Conservation (phyloP, 1,140 invertebrate genomes). For the Carcinoscorpius rotundicauda region DNA sequence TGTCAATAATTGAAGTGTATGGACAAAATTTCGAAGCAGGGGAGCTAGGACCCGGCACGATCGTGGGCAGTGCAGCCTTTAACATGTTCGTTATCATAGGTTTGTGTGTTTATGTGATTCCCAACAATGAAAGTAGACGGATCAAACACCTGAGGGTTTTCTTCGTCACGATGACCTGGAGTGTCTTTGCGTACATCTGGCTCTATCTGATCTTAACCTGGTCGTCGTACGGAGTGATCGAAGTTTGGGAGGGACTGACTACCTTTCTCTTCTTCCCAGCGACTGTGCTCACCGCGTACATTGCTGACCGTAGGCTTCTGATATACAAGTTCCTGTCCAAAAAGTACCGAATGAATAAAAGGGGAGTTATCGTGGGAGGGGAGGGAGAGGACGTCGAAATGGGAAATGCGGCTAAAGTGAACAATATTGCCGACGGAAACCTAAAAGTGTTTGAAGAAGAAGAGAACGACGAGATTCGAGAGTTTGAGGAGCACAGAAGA, state of each 20-base stretch:
- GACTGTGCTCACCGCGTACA: constrained; percentile 93
- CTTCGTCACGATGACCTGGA: constrained; percentile 96
- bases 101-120: constrained; percentile 61
- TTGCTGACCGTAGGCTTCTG: constrained; percentile 79
- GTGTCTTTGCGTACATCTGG: constrained; percentile 97
- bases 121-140: constrained; percentile 13
- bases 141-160: constrained; percentile 97
- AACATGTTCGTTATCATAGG: constrained; percentile 97
- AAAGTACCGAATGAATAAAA: constrained; percentile 80
- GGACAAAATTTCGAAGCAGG: constrained; percentile 90
- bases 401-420: constrained; percentile 37
- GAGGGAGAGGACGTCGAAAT: constrained; percentile 62
- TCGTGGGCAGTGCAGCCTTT: constrained; percentile 97
- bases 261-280: constrained; percentile 95
- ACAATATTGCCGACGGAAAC: constrained; percentile 21
- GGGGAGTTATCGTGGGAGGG: constrained; percentile 75
- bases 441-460: constrained; percentile 45
- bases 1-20: constrained; percentile 92
- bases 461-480: constrained; percentile 54
- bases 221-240: constrained; percentile 66
- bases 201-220: constrained; percentile 85
- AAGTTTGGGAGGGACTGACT: constrained; percentile 89
- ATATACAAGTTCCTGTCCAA: constrained; percentile 86
- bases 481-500: constrained; percentile 82
- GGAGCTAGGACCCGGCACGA: constrained; percentile 90